phyloP scores from a whole-genome alignment of 2,888 invertebrate genomes.

The Drosophila trichaetosa region DNA sequence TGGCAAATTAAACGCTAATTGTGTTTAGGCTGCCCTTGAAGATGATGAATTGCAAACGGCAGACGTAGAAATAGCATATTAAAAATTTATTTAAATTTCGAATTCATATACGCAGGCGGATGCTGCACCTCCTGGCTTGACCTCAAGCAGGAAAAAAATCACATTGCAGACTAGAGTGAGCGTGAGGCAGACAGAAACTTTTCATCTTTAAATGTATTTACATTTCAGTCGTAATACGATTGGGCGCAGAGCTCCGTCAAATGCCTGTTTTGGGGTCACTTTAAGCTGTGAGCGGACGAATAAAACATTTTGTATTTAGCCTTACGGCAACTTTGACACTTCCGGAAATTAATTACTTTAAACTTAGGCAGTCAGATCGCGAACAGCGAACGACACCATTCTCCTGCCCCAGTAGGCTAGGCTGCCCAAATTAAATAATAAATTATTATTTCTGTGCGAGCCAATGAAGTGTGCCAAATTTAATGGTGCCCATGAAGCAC shows the following conservation, averaged over 20 bases:
- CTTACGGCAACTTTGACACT: slow-evolving; percentile 72
- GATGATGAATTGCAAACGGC: slow-evolving; percentile 60
- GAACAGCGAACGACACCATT: not conserved
- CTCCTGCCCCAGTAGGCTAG: not conserved
- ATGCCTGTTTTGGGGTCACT: slow-evolving; percentile 19
- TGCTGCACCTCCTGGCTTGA: not conserved
- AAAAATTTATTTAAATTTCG: slow-evolving; percentile 75
- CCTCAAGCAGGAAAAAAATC: not conserved
- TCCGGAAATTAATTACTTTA: slow-evolving; percentile 78
- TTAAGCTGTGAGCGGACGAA: slow-evolving; percentile 13
- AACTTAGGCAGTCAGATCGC: slow-evolving; percentile 51
- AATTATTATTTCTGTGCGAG: slow-evolving; percentile 74
- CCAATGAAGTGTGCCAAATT: slow-evolving; percentile 80
- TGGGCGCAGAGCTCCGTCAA: slow-evolving; percentile 6
- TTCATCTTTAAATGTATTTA: slow-evolving; percentile 14
- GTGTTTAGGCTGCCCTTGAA: slow-evolving; percentile 60
- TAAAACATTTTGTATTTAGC: slow-evolving; percentile 44
- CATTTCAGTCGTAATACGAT: slow-evolving; percentile 22
- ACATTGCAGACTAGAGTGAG: not conserved
- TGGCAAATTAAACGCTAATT: slow-evolving; percentile 76
- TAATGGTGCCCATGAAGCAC: slow-evolving; percentile 66
- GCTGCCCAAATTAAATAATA: slow-evolving; percentile 73
- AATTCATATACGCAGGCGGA: slow-evolving; percentile 56
- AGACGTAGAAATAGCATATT: slow-evolving; percentile 48
- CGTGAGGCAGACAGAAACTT: not conserved